A percentile compares a stretch with the other conserved stretches of the same genome.
Conservation (phyloP, 2,113 vertebrate genomes). For the Rhinoptilus africanus region DNA sequence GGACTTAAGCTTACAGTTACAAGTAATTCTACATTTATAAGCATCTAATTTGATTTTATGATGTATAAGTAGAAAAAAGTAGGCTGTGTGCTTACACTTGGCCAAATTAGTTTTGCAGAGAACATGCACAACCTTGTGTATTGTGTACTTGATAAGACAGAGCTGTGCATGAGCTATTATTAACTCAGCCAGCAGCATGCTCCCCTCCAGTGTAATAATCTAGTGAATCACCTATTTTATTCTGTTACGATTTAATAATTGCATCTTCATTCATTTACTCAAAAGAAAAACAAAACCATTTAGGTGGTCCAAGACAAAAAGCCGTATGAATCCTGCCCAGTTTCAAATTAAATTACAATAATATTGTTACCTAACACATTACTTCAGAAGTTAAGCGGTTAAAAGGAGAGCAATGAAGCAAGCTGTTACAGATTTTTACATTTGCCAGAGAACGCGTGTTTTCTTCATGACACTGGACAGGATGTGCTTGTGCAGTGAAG, state of each 20-base stretch:
- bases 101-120: neutral
- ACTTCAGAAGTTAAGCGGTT: neutral
- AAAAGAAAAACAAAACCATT: neutral
- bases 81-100: neutral
- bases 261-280: neutral
- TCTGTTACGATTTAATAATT: neutral
- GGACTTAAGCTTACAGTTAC: neutral
- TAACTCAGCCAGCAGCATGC: neutral
- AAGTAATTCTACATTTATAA: neutral
- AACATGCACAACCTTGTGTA: neutral
- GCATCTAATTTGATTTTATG: neutral
- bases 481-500: neutral
- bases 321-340: neutral
- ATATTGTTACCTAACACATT: neutral
- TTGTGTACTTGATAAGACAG: neutral
- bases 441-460: accelerated
- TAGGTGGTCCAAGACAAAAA: neutral
- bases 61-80: neutral
- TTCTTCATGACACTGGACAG: accelerated
- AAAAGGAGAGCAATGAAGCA: neutral
- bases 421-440: accelerated
- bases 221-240: neutral
- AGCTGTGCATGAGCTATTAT: neutral
- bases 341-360: neutral
- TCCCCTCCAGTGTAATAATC: neutral